A percentile compares a stretch with the other conserved stretches of the same genome.
Evolutionary conservation across 2,113 vertebrate species (phyloP).

Genomic region (Gasterosteus aculeatus): DNA sequence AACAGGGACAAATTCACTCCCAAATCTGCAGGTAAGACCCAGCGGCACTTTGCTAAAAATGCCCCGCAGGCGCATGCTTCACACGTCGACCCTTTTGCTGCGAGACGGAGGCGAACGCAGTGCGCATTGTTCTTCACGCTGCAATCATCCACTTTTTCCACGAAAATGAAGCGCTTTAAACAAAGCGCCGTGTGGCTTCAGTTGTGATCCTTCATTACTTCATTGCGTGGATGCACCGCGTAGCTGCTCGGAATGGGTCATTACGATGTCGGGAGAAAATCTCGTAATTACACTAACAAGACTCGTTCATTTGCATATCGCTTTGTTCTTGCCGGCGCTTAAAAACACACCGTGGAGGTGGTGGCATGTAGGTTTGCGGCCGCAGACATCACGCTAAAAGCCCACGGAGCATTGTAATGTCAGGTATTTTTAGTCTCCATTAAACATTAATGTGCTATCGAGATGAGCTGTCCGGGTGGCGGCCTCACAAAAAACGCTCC

Average conservation of each 20-base stretch:
- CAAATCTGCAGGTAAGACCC: slow-evolving; percentile 95
- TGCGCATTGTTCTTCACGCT: slow-evolving; percentile 28
- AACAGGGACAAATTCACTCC: slow-evolving; percentile 99
- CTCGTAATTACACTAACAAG: slow-evolving; percentile 12
- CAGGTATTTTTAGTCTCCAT: slow-evolving; percentile 73
- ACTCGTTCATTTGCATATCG: slow-evolving; percentile 1
- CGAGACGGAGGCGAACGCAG: slow-evolving; percentile 8
- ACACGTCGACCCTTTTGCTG: slow-evolving; percentile 41
- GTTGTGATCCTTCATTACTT: slow-evolving; percentile 24
- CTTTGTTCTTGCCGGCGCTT: slow-evolving; percentile 1
- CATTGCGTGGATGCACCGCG: slow-evolving; percentile 4
- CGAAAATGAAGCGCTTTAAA: slow-evolving; percentile 5
- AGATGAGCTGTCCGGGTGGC: slow-evolving; percentile 71
- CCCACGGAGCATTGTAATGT: slow-evolving; percentile 65
- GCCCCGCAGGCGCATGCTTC: slow-evolving; percentile 45
- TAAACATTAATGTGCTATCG: slow-evolving; percentile 74
- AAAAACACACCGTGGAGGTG: slow-evolving; percentile 23
- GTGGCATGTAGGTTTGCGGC: slow-evolving; percentile 23
- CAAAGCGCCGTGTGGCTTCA: slow-evolving; percentile 9
- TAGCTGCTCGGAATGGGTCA: slow-evolving; percentile 10
- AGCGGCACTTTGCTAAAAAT: neutral
- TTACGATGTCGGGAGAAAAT: neutral
- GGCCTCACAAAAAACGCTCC: slow-evolving; percentile 49
- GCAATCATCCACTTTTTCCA: slow-evolving; percentile 12
- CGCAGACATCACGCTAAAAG: slow-evolving; percentile 53